Conservation (phyloP, 2,797 vertebrate genomes). For the Acrocephalus scirpaceus region DNA sequence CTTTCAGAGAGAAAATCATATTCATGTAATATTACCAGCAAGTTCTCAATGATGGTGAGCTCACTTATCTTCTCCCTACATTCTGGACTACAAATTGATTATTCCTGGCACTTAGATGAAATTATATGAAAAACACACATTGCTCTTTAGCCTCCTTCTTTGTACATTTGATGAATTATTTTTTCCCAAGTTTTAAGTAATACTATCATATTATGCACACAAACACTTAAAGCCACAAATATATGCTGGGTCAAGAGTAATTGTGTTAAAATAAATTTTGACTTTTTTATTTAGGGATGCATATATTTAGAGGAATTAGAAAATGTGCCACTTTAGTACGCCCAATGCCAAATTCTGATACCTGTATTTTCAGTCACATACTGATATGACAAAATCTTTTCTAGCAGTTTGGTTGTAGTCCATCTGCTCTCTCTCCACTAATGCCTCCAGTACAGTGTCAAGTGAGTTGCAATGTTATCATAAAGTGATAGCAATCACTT, state of each 20-base stretch:
- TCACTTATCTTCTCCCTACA: constrained; percentile 86
- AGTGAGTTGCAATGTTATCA: background rate
- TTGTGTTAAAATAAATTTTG: background rate
- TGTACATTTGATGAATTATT: background rate
- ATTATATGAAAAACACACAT: background rate
- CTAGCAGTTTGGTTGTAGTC: background rate
- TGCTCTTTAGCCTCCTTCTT: background rate
- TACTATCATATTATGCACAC: background rate
- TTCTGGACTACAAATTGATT: constrained; percentile 78
- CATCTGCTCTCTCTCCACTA: background rate
- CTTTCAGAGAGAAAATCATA: constrained; percentile 89
- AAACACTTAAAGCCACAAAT: background rate
- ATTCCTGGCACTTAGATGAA: constrained; percentile 15
- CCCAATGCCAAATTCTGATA: background rate
- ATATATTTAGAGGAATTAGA: background rate
- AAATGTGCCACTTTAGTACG: background rate
- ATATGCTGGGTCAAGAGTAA: background rate
- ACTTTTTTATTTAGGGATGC: background rate
- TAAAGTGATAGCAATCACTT: background rate
- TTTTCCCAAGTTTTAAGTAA: background rate
- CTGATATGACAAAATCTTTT: background rate
- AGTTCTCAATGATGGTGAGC: constrained; percentile 82
- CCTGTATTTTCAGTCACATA: background rate
- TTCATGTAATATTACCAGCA: constrained; percentile 88
- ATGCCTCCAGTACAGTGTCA: background rate